phyloP scores from a whole-genome alignment of 2,797 vertebrate species.

The Pipistrellus nathusii region DNA sequence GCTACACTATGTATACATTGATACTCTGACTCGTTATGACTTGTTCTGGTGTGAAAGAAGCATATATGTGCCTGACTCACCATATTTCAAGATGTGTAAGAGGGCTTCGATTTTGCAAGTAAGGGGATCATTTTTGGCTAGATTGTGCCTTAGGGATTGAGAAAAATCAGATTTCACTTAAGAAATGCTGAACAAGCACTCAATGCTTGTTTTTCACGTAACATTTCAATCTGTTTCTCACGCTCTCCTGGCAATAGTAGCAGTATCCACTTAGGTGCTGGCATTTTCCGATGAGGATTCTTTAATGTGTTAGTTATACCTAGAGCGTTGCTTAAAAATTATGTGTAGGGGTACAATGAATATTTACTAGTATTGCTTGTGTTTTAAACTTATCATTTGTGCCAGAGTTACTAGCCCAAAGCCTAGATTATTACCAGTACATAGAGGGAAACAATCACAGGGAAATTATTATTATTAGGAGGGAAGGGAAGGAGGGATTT shows the following conservation, averaged over 20 bases:
- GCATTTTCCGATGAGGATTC: not conserved
- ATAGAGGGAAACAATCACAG: not conserved
- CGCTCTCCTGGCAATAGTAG: not conserved
- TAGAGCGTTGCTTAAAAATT: not conserved
- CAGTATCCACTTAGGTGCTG: not conserved
- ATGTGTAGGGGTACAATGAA: not conserved
- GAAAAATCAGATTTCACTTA: not conserved
- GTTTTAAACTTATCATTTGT: not conserved
- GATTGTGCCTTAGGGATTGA: not conserved
- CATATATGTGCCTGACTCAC: not conserved
- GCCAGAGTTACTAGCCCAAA: not conserved
- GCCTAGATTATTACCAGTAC: not conserved
- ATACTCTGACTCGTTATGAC: not conserved
- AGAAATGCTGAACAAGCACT: not conserved
- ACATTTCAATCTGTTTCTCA: not conserved
- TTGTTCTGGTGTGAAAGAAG: slow-evolving; percentile 2
- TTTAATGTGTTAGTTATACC: not conserved
- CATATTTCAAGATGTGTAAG: not conserved
- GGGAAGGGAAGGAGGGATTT: not conserved
- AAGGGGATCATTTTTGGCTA: not conserved
- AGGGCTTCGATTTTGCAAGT: not conserved
- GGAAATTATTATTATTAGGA: not conserved
- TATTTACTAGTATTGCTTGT: not conserved
- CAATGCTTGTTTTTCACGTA: not conserved
- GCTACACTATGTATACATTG: not conserved